These are phyloP conservation scores for Cherax destructor DNA, from an alignment of 1,140 invertebrate genomes.

Conservation along the genomic window DNA sequence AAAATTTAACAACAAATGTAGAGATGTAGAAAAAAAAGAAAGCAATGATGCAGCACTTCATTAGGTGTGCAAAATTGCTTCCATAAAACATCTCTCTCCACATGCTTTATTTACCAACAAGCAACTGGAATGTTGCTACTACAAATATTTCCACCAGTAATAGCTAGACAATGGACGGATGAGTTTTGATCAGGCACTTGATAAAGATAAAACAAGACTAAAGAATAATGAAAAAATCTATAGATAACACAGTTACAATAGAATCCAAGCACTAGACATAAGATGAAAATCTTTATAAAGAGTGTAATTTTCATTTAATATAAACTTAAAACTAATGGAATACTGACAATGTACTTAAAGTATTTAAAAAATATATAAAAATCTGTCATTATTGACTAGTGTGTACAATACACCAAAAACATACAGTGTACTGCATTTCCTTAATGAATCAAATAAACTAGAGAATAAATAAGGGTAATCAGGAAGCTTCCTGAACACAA, in stretches of 20 bases:
- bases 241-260: neutral
- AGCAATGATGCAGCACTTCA: neutral
- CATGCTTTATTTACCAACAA: neutral
- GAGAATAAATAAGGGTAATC: neutral
- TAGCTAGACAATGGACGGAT: constrained; percentile 44
- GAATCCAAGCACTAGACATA: neutral
- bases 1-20: neutral
- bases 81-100: neutral
- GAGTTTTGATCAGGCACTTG: constrained; percentile 35
- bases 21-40: neutral
- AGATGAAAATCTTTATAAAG: neutral
- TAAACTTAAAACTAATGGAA: neutral
- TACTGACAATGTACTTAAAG: neutral
- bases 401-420: constrained; percentile 12
- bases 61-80: neutral
- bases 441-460: neutral
- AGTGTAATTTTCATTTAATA: neutral
- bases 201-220: constrained; percentile 17
- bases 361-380: neutral
- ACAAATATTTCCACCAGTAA: constrained; percentile 2
- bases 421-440: neutral
- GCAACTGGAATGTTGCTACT: neutral
- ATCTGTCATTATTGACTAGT: constrained; percentile 35
- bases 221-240: neutral
- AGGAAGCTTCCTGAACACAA: neutral